Conservation (phyloP, 1,140 invertebrate species). For the Bombus superbus region DNA sequence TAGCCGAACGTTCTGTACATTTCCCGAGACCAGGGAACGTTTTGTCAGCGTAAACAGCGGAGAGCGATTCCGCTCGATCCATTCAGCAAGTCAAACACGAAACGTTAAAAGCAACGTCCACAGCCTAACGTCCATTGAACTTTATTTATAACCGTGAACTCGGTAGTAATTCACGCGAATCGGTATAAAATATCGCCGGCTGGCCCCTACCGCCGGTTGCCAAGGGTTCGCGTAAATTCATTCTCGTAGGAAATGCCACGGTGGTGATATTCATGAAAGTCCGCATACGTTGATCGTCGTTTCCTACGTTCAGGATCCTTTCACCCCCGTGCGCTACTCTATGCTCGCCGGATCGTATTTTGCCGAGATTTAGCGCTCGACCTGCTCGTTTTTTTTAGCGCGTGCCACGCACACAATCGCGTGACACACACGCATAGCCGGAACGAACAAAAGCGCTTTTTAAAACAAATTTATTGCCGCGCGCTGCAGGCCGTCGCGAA, state of each 20-base stretch:
- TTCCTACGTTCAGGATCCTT: neutral
- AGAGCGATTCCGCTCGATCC: neutral
- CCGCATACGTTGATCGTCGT: conserved; percentile 30
- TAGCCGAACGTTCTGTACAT: neutral
- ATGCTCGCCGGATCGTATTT: conserved; percentile 39
- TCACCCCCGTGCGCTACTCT: neutral
- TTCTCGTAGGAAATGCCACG: conserved; percentile 26
- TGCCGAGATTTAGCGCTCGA: conserved; percentile 53
- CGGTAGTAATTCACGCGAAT: too few relatives aligned
- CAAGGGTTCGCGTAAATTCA: conserved; percentile 30
- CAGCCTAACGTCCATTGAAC: neutral
- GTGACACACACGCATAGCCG: conserved; percentile 51
- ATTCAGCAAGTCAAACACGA: neutral
- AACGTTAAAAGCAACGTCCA: neutral
- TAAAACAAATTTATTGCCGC: conserved; percentile 72
- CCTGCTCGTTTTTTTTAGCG: conserved; percentile 31
- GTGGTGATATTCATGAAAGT: neutral
- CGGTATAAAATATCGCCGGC: neutral
- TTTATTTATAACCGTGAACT: neutral
- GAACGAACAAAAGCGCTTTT: conserved; percentile 73
- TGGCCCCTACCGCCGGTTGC: neutral
- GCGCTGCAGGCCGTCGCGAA: conserved; percentile 58
- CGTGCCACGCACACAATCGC: conserved; percentile 22
- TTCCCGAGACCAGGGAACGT: neutral
- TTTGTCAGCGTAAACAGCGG: neutral